Evolutionary conservation across 1,140 invertebrate species (phyloP), one percentile per base, ranked within the genome.

Genomic region (Stegodyphus dumicola): DNA sequence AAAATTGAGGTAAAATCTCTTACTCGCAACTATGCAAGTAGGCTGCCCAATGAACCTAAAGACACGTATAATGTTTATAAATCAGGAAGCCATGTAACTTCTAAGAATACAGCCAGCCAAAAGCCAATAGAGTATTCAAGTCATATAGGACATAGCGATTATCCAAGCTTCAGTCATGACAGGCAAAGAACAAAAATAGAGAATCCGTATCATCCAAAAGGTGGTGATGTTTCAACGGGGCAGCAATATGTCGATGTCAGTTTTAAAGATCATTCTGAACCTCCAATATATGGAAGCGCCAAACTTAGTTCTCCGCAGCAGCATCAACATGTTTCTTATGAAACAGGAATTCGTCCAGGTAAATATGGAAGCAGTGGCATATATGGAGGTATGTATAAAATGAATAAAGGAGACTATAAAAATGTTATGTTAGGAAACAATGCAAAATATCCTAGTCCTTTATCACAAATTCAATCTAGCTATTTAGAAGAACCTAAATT

Each of bases 191-290:
- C 9, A 60, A 60, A 60, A 15, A 1, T 60, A 2, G 9, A 60
- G 49, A 65, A 56, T 15, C 17, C 53, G 17, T 7, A 18, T 15
- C 4, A 0, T 49, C 70, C 48, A 33, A 33, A 33, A 33, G 33
- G 33, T 33, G 33, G 33, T 1, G 33, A 33, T 33, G 3, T 33
- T 33, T 33, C 33, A 33, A 33, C 33, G 33, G 33, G 33, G 13
- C 69, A 81, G 10, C 11, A 81, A n/a, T 13, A 81, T 64, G 56
- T 73, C n/a, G 70, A 81, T 10, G 54, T 33, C 7, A 70, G 73
- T 18, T 81, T 73, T 15, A 81, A 81, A 11, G 11, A 6, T 17
- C 70, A 9, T 60, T 9, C 56, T 60, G 56, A 73, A 52, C 2
- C 33, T 10, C 11, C 53, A 51, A 18, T 13, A 3, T 33, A 33